Conservation (phyloP, 2,888 invertebrate genomes). For the Achlya flavicornis region DNA sequence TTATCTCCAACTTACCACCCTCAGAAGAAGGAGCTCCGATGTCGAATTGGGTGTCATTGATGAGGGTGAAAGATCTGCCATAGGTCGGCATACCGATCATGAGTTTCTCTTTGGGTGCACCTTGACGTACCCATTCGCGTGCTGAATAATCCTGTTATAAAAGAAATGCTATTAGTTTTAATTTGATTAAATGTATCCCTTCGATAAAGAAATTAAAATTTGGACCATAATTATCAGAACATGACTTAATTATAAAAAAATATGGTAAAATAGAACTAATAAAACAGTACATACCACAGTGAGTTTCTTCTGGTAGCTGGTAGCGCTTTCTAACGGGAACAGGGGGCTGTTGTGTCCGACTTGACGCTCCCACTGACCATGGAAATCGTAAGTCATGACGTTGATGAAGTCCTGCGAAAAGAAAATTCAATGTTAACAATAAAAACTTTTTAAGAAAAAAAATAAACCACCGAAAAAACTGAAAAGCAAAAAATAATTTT, state of each 20-base stretch:
- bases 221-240: neutral
- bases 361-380: conserved; percentile 96
- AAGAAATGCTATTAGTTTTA: conserved; percentile 14
- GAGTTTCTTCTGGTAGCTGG: conserved; percentile 95
- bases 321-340: conserved; percentile 93
- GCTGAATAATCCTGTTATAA: conserved; percentile 91
- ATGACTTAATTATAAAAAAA: neutral
- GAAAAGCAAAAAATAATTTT: too few species aligned
- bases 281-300: conserved; percentile 88
- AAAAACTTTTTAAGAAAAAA: too few species aligned
- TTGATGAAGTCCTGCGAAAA: conserved; percentile 91
- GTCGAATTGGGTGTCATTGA: conserved; percentile 94
- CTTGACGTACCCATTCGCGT: conserved; percentile 96
- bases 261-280: neutral
- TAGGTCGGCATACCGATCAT: conserved; percentile 98
- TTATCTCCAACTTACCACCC: conserved; percentile 84
- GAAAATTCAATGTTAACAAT: neutral
- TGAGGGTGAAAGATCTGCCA: conserved; percentile 94
- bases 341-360: conserved; percentile 97
- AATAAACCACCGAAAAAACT: too few species aligned
- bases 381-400: conserved; percentile 98
- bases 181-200: neutral
- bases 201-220: neutral
- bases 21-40: conserved; percentile 96
- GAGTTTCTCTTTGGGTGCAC: conserved; percentile 96